These are phyloP conservation scores for Drosophila suboccidentalis DNA, from an alignment of 2,888 invertebrate genomes.

Conservation along the genomic window DNA sequence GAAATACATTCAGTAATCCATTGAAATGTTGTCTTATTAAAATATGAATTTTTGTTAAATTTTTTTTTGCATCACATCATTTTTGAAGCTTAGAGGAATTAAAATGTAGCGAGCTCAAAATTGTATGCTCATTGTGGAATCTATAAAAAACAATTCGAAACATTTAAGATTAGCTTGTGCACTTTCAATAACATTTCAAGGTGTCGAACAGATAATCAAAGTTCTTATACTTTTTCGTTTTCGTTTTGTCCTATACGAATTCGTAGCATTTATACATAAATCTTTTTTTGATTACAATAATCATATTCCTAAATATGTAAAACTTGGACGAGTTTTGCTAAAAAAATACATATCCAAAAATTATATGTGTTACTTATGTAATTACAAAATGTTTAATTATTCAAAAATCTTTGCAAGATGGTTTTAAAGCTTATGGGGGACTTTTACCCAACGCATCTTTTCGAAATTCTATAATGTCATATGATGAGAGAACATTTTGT, in stretches of 20 bases:
- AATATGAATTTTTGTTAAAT: conserved; percentile 51
- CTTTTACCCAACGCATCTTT: conserved; percentile 7
- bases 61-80: conserved; percentile 62
- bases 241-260: conserved; percentile 19
- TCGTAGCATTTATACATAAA: conserved; percentile 16
- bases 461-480: conserved; percentile 20
- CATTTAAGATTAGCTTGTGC: conserved; percentile 41
- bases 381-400: conserved; percentile 36
- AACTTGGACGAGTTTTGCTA: conserved; percentile 59
- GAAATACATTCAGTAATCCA: conserved; percentile 38
- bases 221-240: conserved; percentile 6
- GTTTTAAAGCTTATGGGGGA: conserved; percentile 24
- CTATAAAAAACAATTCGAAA: conserved; percentile 46
- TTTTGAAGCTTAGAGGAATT: conserved; percentile 60
- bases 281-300: conserved; percentile 41
- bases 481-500: conserved; percentile 26
- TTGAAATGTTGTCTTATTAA: conserved; percentile 52
- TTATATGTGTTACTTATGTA: conserved; percentile 27
- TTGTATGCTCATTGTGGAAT: conserved; percentile 40
- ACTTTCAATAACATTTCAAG: conserved; percentile 35
- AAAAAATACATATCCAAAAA: conserved; percentile 53
- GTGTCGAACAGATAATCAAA: conserved; percentile 31
- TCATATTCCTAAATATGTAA: conserved; percentile 60
- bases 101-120: conserved; percentile 30
- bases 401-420: conserved; percentile 24